Evolutionary conservation across 2,888 invertebrate species (phyloP), one percentile per base, ranked within the genome.

Genomic region (Metacarcinus magister): DNA sequence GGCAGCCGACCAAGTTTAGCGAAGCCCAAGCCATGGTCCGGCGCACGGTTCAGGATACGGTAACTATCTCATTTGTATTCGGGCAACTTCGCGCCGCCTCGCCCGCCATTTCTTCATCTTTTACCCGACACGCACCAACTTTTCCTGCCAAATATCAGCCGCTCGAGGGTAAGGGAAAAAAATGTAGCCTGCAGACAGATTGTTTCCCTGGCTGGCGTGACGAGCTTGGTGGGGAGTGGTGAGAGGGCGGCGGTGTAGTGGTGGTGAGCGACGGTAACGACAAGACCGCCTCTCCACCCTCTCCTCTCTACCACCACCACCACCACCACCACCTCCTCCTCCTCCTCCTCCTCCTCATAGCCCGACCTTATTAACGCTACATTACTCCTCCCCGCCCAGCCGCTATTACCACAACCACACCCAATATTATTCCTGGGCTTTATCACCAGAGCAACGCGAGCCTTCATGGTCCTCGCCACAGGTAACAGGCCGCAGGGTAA

Each of bases 41-140:
- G 82, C 87, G 96, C 94, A 94, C n/a, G 94, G 67, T n/a, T 94
- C 96, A 94, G 96, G 94, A 96, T 94, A 96, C 96, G 94, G 96
- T 96, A 96, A 96, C 96, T 96, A 96, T 96, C 96, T 96, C 94
- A 94, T 96, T 96, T 96, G 96, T 96, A 96, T 96, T 96, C 96
- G 96, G 96, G 94, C 96, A 96, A 96, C 96, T 96, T 96, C 96
- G 96, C 96, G 90, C 96, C 94, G 96, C 94, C 94, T 94, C 94
- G 94, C 94, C 94, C 94, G 96, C 94, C 96, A 94, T 96, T 96
- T 96, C 96, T 96, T 96, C 96, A 96, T 95, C 92, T 96, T 96
- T 96, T 95, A 95, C 95, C 95, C 96, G 96, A 94, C 96, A 95
- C 95, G 60, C 96, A 96, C 96, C 96, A 96, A 96, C 94, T 96